These are phyloP conservation scores for Delia radicum DNA, from an alignment of 1,140 invertebrate species.

Conservation along the genomic window DNA sequence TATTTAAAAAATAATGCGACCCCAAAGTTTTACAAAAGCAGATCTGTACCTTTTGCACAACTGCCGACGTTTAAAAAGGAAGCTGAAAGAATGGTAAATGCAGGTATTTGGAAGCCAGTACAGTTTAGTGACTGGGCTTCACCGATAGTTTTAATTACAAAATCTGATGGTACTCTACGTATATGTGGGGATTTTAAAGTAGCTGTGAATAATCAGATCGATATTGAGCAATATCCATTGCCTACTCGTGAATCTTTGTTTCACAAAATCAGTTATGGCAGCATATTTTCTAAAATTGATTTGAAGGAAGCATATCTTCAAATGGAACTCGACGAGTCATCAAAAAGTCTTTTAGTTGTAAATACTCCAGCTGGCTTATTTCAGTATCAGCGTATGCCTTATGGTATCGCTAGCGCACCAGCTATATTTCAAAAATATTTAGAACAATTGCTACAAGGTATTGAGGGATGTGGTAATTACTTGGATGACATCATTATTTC, in stretches of 20 bases:
- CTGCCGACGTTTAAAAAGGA: slow-evolving; percentile 37
- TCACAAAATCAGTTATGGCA: slow-evolving; percentile 40
- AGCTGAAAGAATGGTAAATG: slow-evolving; percentile 32
- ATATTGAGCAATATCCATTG: slow-evolving; percentile 47
- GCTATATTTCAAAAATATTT: slow-evolving; percentile 49
- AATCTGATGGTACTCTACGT: slow-evolving; percentile 50
- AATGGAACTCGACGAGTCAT: slow-evolving; percentile 38
- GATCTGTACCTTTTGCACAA: slow-evolving; percentile 36
- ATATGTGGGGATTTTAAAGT: slow-evolving; percentile 57
- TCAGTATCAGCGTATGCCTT: slow-evolving; percentile 56
- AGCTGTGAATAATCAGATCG: slow-evolving; percentile 38
- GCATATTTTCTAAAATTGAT: slow-evolving; percentile 42
- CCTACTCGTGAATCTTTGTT: slow-evolving; percentile 47
- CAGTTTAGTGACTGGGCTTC: slow-evolving; percentile 41
- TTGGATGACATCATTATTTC: slow-evolving; percentile 50
- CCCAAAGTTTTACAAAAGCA: slow-evolving; percentile 16
- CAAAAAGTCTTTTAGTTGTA: too few relatives aligned
- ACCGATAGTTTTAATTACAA: slow-evolving; percentile 56
- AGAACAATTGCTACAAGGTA: slow-evolving; percentile 39
- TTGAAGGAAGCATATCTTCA: slow-evolving; percentile 39
- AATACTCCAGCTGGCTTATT: too few relatives aligned
- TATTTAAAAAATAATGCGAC: slow-evolving; percentile 13
- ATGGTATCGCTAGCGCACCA: slow-evolving; percentile 49
- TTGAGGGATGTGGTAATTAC: slow-evolving; percentile 47
- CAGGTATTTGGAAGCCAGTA: slow-evolving; percentile 33